Conservation (phyloP, 2,888 invertebrate genomes). For the Scaptomyza flava region DNA sequence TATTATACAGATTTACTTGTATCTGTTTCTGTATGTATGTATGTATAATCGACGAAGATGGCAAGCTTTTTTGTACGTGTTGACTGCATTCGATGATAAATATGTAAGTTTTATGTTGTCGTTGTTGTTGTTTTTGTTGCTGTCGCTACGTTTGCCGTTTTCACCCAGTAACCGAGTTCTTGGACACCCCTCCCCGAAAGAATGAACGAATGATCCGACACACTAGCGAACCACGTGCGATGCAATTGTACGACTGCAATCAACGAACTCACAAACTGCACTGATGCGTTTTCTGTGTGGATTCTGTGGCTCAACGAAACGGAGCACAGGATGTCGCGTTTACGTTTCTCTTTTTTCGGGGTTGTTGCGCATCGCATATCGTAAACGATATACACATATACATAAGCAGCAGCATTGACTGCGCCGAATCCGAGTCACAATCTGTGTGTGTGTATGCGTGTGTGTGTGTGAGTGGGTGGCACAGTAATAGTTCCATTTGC, state of each 20-base stretch:
- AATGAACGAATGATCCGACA: slow-evolving; percentile 1
- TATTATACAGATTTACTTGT: background rate
- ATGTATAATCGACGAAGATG: slow-evolving; percentile 2
- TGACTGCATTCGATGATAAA: slow-evolving; percentile 26
- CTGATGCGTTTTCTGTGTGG: slow-evolving; percentile 64
- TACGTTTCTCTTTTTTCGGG: slow-evolving; percentile 33
- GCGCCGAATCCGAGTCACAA: slow-evolving; percentile 67
- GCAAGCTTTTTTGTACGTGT: slow-evolving; percentile 27
- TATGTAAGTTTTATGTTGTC: slow-evolving; percentile 2
- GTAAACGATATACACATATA: slow-evolving; percentile 58
- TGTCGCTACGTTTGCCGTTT: slow-evolving; percentile 58
- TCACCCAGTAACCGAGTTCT: slow-evolving; percentile 82
- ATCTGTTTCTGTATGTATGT: slow-evolving; percentile 4
- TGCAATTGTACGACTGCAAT: slow-evolving; percentile 55
- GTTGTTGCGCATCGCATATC: slow-evolving; percentile 53
- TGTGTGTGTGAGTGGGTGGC: slow-evolving; percentile 41
- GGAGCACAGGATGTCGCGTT: slow-evolving; percentile 52
- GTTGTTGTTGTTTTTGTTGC: slow-evolving; percentile 29
- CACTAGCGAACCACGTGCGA: slow-evolving; percentile 20
- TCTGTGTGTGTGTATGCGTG: slow-evolving; percentile 8
- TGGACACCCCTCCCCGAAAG: slow-evolving; percentile 59
- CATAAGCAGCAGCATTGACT: slow-evolving; percentile 34
- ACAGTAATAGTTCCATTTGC: slow-evolving; percentile 67
- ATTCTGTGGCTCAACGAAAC: slow-evolving; percentile 49
- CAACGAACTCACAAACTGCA: slow-evolving; percentile 76